Evolutionary conservation across 2,113 vertebrate species (phyloP).

Genomic region (Lota lota): DNA sequence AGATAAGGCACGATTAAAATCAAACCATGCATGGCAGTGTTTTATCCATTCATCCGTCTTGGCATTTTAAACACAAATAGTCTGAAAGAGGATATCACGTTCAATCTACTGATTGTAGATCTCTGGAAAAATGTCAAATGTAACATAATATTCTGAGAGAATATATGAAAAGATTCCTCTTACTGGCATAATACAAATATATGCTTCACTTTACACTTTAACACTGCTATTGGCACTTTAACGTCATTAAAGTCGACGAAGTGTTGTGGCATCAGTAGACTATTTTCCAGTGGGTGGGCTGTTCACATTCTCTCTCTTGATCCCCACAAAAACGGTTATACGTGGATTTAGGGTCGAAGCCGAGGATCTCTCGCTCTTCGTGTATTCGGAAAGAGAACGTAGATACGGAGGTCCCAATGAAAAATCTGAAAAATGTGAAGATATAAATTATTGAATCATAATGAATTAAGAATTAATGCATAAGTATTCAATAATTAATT

Average conservation of each 20-base stretch:
- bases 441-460: not conserved
- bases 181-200: too few relatives aligned
- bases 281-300: slow-evolving; percentile 97
- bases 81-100: too few relatives aligned
- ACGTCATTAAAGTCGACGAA: not conserved
- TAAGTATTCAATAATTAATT: too few relatives aligned
- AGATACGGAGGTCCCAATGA: slow-evolving; percentile 94
- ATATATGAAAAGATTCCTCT: too few relatives aligned
- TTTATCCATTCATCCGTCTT: too few relatives aligned
- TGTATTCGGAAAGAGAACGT: slow-evolving; percentile 98
- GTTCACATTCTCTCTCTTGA: slow-evolving; percentile 85
- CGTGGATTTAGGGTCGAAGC: slow-evolving; percentile 90
- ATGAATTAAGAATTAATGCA: not conserved
- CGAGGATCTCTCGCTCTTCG: slow-evolving; percentile 92
- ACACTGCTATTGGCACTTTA: slow-evolving; percentile 54
- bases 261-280: slow-evolving; percentile 72
- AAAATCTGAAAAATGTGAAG: slow-evolving; percentile 72
- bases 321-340: slow-evolving; percentile 97
- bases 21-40: too few relatives aligned
- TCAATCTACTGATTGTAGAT: too few relatives aligned
- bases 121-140: too few relatives aligned
- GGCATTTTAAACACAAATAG: too few relatives aligned
- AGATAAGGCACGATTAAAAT: too few relatives aligned
- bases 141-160: too few relatives aligned
- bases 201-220: slow-evolving; percentile 14